Evolutionary conservation across 1,140 invertebrate species (phyloP), one percentile per base, ranked within the genome.

Genomic region (Augochlora pura): DNA sequence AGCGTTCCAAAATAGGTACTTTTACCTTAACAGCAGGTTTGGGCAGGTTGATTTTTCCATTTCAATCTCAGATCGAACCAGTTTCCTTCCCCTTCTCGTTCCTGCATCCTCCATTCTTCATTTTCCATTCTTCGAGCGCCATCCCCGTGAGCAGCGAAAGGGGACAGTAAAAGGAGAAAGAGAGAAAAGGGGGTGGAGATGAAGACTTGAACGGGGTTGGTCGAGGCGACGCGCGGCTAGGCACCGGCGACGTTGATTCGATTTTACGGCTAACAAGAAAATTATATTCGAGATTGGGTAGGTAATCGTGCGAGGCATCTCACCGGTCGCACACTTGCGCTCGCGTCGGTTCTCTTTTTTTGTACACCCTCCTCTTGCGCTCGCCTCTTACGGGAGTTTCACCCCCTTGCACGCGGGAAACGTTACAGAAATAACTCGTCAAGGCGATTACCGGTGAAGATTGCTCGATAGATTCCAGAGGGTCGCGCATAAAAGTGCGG

Each of bases 261-360:
- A 92, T 93, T 93, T 91, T 87, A 91, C 81, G 91, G 90, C 88
- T 92, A 93, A 93, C 91, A 92, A 91, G 91, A 92, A 92, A 92
- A 92, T 92, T 93, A 93, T 92, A 91, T 92, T 92, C 88, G 84
- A 92, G 86, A 93, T 93, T 91, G 91, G 89, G 84, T 90, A 88
- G 89, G 88, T 92, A 89, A 91, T 90, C 89, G 84, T 85, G 88
- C 85, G 82, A 76, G 77, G 67, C 86, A 73, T 87, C 82, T 86
- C 83, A 74, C 79, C 64, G 78, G 52, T 88, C 77, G 77, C 70
- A 73, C 72, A 80, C 65, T 81, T 65, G 38, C 57, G 46, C 59
- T 42, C 32, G 18, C n/a, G 57, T 39, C 64, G 46, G 10, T 66
- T 75, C 54, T 76, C 63, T 76, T 80, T 80, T 80, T 80, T 75